phyloP scores from a whole-genome alignment of 2,113 vertebrate species.

The Platysternon megacephalum region DNA sequence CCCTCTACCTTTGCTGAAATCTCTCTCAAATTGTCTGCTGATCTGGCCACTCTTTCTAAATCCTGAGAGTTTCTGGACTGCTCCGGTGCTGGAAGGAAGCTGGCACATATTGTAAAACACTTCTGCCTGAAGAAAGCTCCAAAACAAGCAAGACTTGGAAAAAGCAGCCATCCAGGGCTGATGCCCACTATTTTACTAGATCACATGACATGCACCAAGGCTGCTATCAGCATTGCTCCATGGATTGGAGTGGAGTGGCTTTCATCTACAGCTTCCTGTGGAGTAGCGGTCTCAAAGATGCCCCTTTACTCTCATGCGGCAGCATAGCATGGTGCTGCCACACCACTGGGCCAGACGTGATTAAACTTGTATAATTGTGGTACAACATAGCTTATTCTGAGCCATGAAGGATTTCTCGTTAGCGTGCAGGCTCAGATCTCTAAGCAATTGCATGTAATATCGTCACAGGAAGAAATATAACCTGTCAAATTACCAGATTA shows the following conservation, averaged over 20 bases:
- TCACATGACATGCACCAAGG: neutral
- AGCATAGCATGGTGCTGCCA: slow-evolving; percentile 1
- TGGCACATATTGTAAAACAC: neutral
- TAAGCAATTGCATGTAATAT: neutral
- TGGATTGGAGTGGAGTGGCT: neutral
- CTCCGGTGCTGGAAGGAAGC: neutral
- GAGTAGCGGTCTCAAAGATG: neutral
- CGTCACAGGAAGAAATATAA: slow-evolving; percentile 14
- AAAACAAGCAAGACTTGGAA: neutral
- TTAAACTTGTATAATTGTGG: slow-evolving; percentile 55
- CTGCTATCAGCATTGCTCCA: neutral
- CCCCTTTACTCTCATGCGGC: slow-evolving; percentile 8
- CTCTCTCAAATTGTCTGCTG: neutral
- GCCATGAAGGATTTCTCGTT: slow-evolving; percentile 32
- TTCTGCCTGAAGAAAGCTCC: neutral
- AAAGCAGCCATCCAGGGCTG: neutral
- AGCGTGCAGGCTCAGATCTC: neutral
- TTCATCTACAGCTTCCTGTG: neutral
- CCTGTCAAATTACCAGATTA: slow-evolving; percentile 38
- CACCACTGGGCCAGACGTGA: slow-evolving; percentile 19
- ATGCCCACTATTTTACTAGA: neutral
- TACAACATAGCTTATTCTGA: neutral
- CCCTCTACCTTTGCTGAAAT: neutral
- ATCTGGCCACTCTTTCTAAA: neutral
- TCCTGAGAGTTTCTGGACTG: neutral